Conservation (phyloP, 2,888 invertebrate species). For the Lymantria monacha region DNA sequence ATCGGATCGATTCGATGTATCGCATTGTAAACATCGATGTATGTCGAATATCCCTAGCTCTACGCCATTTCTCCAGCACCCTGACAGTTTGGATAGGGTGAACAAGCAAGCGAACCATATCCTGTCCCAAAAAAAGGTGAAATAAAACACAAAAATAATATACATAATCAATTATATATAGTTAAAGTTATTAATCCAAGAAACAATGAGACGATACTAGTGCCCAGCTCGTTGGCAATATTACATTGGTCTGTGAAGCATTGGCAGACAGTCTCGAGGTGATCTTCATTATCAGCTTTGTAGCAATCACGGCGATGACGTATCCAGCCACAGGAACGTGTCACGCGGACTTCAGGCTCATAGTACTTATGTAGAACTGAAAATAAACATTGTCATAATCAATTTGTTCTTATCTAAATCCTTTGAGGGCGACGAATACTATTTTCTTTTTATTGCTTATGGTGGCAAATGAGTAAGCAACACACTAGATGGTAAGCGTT, state of each 20-base stretch:
- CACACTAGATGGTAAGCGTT: too few relatives aligned
- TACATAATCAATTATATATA: background rate
- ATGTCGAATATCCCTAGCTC: too few relatives aligned
- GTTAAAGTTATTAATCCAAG: conserved; percentile 4
- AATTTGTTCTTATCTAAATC: background rate
- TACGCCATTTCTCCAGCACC: too few relatives aligned
- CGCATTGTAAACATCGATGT: too few relatives aligned
- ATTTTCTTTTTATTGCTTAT: too few relatives aligned
- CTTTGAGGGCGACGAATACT: too few relatives aligned
- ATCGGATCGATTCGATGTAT: too few relatives aligned
- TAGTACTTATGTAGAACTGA: conserved; percentile 65
- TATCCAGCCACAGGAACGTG: conserved; percentile 85
- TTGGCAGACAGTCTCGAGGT: conserved; percentile 83
- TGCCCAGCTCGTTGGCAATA: conserved; percentile 15
- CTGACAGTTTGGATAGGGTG: too few relatives aligned
- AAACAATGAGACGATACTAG: background rate
- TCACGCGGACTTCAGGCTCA: conserved; percentile 72
- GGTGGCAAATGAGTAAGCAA: too few relatives aligned
- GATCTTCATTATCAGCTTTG: conserved; percentile 84
- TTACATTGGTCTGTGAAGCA: conserved; percentile 85
- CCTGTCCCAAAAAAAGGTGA: too few relatives aligned
- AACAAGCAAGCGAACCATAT: too few relatives aligned
- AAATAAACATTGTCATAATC: background rate
- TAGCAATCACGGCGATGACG: conserved; percentile 75
- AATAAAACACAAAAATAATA: background rate